Base-by-base conservation (phyloP, 2,888 invertebrate species). In the Tipula lateralis region DNA sequence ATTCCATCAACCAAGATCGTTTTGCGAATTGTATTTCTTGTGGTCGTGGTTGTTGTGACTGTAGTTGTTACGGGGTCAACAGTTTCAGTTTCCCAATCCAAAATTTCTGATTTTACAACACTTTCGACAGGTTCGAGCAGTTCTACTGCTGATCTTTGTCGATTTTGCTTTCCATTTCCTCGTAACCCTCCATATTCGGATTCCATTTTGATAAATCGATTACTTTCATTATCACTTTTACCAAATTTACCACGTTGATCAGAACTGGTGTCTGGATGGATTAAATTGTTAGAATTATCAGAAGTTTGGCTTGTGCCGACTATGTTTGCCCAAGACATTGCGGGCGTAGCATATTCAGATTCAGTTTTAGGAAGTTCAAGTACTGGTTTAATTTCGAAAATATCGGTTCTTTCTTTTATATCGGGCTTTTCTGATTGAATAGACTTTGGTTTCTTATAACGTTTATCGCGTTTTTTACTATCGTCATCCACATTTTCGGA, bases 1-100 rank as follows among this genome's bases (percentile, higher is more conserved):
- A 95, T 95, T 0, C 96, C 96, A 88, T 96, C 94, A 85, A 96
- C 93, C 3, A 96, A 93, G 0, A 94, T 94, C 1, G 95, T 92
- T 86, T 94, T 93, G 84, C 95, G 92, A 84, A 96, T 94, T 19
- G 96, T 94, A 86, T 94, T 93, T 84, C 94, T 24, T 2, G 24
- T 66, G 19, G 66, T 66, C 9, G 66, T 66, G 9, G 24, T 24
- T 66, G 36, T 50, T 16, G 66, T 66, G 7, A 24, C 19, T 50
- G 19, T 66, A 24, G 66, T 24, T 2, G 66, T 66, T 9, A 24
- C 1, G 7, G 24, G 7, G 7, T 66, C 24, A 24, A 66, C 44
- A n/a, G 16, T 44, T n/a, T 44, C 44, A 1, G 44, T 24, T 24
- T 66, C 24, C 66, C 66, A 24, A 12, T 66, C 9, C 3, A 39